Percentiles rank a stretch among this genome's conserved stretches.
phyloP scores from a whole-genome alignment of 2,113 vertebrate species.

The Psilopsiagon aurifrons region DNA sequence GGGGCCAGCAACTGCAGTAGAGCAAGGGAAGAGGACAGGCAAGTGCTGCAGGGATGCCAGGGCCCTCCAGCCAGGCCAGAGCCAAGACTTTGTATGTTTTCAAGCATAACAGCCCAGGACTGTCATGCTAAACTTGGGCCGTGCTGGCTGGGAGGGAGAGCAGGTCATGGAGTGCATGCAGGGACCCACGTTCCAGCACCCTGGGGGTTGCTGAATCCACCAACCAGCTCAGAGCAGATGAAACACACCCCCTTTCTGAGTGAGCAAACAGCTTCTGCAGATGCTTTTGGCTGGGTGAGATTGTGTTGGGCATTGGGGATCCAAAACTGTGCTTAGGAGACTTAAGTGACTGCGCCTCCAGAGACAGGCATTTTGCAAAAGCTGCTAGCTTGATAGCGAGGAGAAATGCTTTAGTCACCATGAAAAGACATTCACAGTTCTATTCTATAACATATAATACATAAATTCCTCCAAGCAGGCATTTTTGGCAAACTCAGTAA shows the following conservation, averaged over 20 bases:
- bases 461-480: neutral
- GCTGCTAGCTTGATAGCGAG: neutral
- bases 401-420: neutral
- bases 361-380: neutral
- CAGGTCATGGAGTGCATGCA: fast-evolving
- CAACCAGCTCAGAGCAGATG: neutral
- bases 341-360: neutral
- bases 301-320: neutral
- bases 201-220: neutral
- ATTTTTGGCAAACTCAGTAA: slow-evolving; percentile 33
- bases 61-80: neutral
- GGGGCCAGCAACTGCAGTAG: neutral
- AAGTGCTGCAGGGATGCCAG: neutral
- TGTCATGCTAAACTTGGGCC: neutral
- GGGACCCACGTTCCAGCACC: neutral
- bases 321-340: fast-evolving
- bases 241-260: fast-evolving
- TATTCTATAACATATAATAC: neutral
- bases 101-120: neutral
- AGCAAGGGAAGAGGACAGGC: fast-evolving
- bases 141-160: neutral
- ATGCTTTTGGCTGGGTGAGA: neutral
- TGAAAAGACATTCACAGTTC: neutral
- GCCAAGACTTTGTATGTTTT: neutral
- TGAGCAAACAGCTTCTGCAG: neutral